A percentile compares a stretch with the other conserved stretches of the same genome.
Conservation (phyloP, 2,113 vertebrate species). For the Ammospiza caudacuta region DNA sequence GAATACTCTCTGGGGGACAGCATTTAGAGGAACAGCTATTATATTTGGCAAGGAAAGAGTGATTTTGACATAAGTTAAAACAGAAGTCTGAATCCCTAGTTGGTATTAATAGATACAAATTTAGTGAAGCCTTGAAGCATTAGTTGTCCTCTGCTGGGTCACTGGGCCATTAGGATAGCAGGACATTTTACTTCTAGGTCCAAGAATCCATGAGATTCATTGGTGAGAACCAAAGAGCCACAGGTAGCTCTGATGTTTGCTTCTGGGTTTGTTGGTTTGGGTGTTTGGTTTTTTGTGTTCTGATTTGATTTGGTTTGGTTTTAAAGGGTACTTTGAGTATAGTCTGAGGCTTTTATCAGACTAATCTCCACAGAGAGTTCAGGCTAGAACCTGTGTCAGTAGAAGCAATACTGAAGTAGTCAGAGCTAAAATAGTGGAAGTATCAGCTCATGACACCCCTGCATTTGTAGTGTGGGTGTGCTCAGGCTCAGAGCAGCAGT, state of each 20-base stretch:
- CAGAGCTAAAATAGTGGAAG: not conserved
- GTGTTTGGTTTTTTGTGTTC: not conserved
- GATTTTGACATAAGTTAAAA: not conserved
- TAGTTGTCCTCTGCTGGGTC: not conserved
- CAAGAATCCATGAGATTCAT: not conserved
- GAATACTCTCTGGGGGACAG: not conserved
- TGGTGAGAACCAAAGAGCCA: not conserved
- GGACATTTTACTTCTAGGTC: not conserved
- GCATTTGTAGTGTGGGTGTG: not conserved
- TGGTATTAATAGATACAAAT: not conserved
- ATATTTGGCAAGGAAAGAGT: slow-evolving; percentile 8
- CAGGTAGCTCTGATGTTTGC: not conserved
- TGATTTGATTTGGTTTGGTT: not conserved
- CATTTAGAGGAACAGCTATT: not conserved
- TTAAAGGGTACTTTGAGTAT: not conserved
- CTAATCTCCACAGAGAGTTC: not conserved
- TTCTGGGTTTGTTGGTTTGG: not conserved
- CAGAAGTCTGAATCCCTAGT: not conserved
- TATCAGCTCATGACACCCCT: not conserved
- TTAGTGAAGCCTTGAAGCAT: not conserved
- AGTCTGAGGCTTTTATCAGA: not conserved
- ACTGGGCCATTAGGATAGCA: not conserved
- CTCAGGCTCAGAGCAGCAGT: not conserved
- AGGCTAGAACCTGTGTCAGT: not conserved
- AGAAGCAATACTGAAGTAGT: not conserved